Percentiles rank a stretch among this genome's conserved stretches.
Conservation (phyloP, 1,140 invertebrate species). For the Aricia agestis region DNA sequence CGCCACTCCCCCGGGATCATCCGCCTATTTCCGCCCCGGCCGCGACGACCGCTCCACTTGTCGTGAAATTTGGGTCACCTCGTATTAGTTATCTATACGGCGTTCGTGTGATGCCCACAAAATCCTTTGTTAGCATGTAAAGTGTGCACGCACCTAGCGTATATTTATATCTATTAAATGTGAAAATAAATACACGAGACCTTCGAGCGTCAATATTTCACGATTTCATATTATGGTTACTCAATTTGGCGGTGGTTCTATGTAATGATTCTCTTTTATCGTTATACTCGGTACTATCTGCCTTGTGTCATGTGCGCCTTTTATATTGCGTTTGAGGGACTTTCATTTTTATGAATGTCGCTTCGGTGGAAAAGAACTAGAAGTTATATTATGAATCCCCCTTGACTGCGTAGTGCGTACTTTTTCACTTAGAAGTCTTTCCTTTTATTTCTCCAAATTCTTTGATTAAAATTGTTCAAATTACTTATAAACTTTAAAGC, state of each 20-base stretch:
- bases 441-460: too few species aligned
- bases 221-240: constrained; percentile 5
- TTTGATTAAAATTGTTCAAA: too few species aligned
- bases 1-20: constrained; percentile 47
- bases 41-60: constrained; percentile 46
- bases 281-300: background rate
- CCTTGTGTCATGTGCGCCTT: constrained; percentile 5
- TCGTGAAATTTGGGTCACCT: constrained; percentile 61
- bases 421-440: too few species aligned
- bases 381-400: background rate
- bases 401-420: too few species aligned
- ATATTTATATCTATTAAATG: constrained; percentile 3
- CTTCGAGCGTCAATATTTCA: constrained; percentile 14
- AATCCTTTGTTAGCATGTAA: constrained; percentile 22
- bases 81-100: constrained; percentile 56
- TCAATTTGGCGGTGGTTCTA: constrained; percentile 10
- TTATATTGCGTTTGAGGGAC: background rate
- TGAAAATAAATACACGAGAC: constrained; percentile 1
- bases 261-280: constrained; percentile 12
- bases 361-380: background rate
- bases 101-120: constrained; percentile 46
- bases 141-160: background rate
- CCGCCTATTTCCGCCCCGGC: constrained; percentile 46
- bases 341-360: background rate
- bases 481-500: too few species aligned